Conservation (phyloP, 2,888 invertebrate genomes). For the Nephrocerus scutellatus region DNA sequence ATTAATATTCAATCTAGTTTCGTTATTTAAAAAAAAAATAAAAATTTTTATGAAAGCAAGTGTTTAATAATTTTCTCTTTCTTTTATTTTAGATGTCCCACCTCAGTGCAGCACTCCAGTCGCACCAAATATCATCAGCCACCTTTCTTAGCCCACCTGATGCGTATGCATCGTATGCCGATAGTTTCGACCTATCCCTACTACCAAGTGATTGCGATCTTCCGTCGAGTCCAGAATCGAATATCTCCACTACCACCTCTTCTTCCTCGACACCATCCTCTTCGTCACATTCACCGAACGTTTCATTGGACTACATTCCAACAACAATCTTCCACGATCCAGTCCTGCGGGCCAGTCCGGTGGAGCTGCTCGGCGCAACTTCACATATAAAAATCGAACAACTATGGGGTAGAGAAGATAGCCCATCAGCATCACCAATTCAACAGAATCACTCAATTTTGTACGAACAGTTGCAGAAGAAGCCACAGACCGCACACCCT, state of each 20-base stretch:
- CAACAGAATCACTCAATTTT: too few species aligned
- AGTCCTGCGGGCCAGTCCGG: background rate
- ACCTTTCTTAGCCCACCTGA: constrained; percentile 29
- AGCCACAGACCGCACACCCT: constrained; percentile 37
- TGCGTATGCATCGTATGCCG: constrained; percentile 49
- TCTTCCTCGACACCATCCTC: constrained; percentile 7
- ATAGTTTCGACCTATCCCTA: constrained; percentile 65
- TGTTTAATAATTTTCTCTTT: too few species aligned
- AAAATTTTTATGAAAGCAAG: too few species aligned
- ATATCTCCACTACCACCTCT: constrained; percentile 48
- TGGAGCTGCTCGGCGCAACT: constrained; percentile 11
- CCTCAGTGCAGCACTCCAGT: too few species aligned
- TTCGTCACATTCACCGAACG: constrained; percentile 8
- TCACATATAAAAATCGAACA: constrained; percentile 45
- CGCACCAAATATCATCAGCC: too few species aligned
- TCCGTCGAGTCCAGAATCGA: constrained; percentile 43
- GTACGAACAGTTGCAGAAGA: too few species aligned
- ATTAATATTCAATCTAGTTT: too few species aligned
- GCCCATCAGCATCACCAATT: constrained; percentile 8
- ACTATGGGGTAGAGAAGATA: constrained; percentile 34
- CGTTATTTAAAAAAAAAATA: too few species aligned
- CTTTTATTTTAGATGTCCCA: too few species aligned
- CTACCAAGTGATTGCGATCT: constrained; percentile 54
- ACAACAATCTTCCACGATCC: constrained; percentile 31
- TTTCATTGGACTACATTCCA: constrained; percentile 30